Evolutionary conservation across 2,113 vertebrate genomes (phyloP).

Genomic region (Plecotus auritus): DNA sequence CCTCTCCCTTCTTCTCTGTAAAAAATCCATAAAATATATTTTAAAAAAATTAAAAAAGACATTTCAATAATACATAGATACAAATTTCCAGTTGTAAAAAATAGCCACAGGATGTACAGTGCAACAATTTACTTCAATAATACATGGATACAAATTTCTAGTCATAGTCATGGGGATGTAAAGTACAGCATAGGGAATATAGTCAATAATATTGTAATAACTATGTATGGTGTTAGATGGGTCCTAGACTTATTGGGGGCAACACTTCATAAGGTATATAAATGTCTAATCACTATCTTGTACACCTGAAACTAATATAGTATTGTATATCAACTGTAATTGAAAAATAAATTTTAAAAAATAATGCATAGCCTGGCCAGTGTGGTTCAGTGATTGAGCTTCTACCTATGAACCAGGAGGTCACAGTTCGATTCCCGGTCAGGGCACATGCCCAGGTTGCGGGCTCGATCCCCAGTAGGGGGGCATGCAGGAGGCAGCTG

Average conservation of each 20-base stretch:
- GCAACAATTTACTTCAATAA: neutral
- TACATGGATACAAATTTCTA: neutral
- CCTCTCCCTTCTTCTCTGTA: no score
- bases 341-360: neutral
- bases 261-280: neutral
- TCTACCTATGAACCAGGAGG: neutral
- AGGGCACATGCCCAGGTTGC: no score
- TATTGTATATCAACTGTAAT: neutral
- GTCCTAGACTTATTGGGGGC: neutral
- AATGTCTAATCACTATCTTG: neutral
- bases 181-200: no score
- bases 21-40: no score
- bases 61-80: neutral
- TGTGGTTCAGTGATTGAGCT: neutral
- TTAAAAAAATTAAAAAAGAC: no score
- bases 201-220: neutral
- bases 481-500: neutral
- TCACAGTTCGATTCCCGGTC: no score
- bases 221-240: neutral
- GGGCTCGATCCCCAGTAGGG: neutral
- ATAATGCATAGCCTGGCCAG: neutral
- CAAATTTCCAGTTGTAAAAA: neutral
- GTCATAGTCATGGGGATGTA: neutral
- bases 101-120: no score
- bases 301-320: neutral